Percentiles rank a stretch among this genome's conserved stretches.
Evolutionary conservation across 2,888 invertebrate genomes (phyloP).

Genomic region (Marronus borbonicus): DNA sequence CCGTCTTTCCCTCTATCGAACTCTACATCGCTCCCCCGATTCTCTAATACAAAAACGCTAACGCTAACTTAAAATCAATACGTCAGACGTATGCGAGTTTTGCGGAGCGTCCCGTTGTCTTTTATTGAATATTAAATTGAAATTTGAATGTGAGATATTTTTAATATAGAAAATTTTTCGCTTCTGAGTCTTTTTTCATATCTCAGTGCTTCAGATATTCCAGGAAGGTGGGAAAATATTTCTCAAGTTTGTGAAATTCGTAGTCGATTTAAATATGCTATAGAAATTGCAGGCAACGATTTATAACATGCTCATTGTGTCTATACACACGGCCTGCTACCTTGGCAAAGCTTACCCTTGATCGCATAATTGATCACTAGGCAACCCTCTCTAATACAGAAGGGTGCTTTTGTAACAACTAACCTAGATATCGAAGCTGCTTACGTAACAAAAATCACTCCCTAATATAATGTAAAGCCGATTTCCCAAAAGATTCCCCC

Average conservation of each 20-base stretch:
- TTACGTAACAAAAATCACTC: slow-evolving; percentile 26
- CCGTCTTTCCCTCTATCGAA: too few species aligned
- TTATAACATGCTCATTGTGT: background rate
- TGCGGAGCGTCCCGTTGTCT: too few species aligned
- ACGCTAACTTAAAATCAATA: background rate
- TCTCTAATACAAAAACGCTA: background rate
- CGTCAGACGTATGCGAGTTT: too few species aligned
- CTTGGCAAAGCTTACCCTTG: background rate
- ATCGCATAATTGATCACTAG: slow-evolving; percentile 15
- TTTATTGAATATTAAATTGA: too few species aligned
- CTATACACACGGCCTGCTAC: background rate
- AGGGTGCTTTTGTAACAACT: background rate
- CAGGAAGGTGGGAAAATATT: background rate
- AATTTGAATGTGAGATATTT: too few species aligned
- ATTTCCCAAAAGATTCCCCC: slow-evolving; percentile 24
- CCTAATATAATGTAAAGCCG: background rate
- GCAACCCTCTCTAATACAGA: slow-evolving; percentile 11
- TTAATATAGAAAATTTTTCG: too few species aligned
- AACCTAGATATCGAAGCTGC: slow-evolving; percentile 28
- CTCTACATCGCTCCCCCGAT: too few species aligned
- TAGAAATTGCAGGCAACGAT: too few species aligned
- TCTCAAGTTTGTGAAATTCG: background rate
- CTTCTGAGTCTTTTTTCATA: too few species aligned
- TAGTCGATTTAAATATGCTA: too few species aligned
- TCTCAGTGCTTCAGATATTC: too few species aligned